Percentiles rank a stretch among this genome's conserved stretches.
phyloP scores from a whole-genome alignment of 2,888 invertebrate genomes.

The Leptarthrus brevirostris region DNA sequence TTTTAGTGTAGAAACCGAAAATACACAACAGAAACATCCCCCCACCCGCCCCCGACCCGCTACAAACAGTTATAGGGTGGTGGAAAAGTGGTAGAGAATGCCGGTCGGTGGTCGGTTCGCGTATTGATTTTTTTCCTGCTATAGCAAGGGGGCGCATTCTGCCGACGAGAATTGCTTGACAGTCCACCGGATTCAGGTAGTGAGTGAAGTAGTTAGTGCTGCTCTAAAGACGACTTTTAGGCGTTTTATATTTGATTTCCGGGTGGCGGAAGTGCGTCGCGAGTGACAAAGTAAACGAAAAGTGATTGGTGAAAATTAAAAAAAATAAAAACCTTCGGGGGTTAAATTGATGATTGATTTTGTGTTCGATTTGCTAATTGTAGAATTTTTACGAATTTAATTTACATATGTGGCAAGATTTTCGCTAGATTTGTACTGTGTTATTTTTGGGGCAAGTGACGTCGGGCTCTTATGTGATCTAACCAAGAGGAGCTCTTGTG shows the following conservation, averaged over 20 bases:
- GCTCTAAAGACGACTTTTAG: slow-evolving; percentile 25
- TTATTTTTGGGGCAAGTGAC: too few relatives aligned
- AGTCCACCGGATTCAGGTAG: slow-evolving; percentile 21
- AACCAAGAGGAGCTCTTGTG: slow-evolving; percentile 6
- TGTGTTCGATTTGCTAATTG: too few relatives aligned
- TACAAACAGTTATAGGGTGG: slow-evolving; percentile 17
- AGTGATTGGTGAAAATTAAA: background rate
- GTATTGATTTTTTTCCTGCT: slow-evolving; percentile 49
- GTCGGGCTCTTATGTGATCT: background rate
- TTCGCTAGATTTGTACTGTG: too few relatives aligned
- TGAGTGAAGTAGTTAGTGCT: slow-evolving; percentile 16
- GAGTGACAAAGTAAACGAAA: slow-evolving; percentile 1
- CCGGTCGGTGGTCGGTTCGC: slow-evolving; percentile 49
- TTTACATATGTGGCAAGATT: background rate
- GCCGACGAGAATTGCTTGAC: slow-evolving; percentile 1
- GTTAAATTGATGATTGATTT: too few relatives aligned
- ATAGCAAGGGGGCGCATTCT: background rate
- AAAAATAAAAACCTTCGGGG: too few relatives aligned
- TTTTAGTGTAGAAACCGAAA: slow-evolving; percentile 22
- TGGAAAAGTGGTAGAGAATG: slow-evolving; percentile 13
- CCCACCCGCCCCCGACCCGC: background rate
- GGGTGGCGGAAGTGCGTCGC: slow-evolving; percentile 1
- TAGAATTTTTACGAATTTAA: background rate
- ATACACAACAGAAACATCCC: background rate
- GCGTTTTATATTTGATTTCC: slow-evolving; percentile 24